Evolutionary conservation across 2,797 vertebrate genomes (phyloP).

Genomic region (Galagoides demidoff): DNA sequence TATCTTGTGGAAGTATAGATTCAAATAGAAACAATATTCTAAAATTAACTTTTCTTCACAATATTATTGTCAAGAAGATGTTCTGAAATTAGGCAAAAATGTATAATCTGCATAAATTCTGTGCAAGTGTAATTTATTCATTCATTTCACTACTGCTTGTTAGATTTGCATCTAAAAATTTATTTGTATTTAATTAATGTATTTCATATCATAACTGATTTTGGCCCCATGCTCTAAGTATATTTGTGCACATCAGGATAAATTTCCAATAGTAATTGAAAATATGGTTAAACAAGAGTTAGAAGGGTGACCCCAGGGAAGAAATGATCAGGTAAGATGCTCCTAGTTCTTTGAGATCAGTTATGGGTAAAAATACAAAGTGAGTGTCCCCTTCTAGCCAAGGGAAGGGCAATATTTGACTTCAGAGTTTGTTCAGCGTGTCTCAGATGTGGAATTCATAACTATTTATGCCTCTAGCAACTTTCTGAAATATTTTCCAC

Average conservation of each 20-base stretch:
- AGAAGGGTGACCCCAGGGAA: not conserved
- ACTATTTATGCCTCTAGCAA: not conserved
- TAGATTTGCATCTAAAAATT: not conserved
- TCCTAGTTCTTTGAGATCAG: not conserved
- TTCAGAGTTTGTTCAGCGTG: constrained; percentile 6
- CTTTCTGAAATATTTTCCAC: not conserved
- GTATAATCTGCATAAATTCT: not conserved
- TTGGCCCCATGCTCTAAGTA: not conserved
- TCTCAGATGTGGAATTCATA: not conserved
- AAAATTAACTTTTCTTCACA: not conserved
- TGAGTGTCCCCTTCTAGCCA: not conserved
- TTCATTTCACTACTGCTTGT: not conserved
- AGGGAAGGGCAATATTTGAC: not conserved
- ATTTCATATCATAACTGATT: not conserved
- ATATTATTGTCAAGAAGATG: not conserved
- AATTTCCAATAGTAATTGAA: not conserved
- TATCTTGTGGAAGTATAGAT: not conserved
- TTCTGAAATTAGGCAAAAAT: not conserved
- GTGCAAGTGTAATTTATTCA: not conserved
- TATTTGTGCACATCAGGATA: not conserved
- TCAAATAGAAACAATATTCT: constrained; percentile 28
- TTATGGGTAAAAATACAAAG: not conserved
- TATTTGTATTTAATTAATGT: not conserved
- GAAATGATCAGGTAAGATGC: not conserved
- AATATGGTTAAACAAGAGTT: not conserved